phyloP scores from a whole-genome alignment of 2,797 vertebrate species.

The Linurgus olivaceus region DNA sequence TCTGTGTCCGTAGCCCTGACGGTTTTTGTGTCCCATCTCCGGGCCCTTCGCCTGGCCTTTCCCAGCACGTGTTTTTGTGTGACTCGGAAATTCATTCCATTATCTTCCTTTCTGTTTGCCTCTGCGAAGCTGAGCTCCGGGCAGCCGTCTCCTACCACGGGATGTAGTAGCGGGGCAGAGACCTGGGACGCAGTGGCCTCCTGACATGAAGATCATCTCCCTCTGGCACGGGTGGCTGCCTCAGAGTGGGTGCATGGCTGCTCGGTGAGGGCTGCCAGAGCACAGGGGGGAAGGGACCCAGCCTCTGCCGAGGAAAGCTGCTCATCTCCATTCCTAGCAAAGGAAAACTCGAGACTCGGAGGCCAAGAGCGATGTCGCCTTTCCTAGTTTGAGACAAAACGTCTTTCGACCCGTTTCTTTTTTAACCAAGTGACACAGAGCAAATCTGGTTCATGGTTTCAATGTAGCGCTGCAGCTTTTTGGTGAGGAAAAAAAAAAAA shows the following conservation, averaged over 20 bases:
- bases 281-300: slow-evolving; percentile 46
- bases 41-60: not conserved
- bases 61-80: not conserved
- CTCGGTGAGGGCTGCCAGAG: slow-evolving; percentile 56
- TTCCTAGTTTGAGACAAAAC: slow-evolving; percentile 30
- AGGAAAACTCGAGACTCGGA: slow-evolving; percentile 28
- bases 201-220: slow-evolving; percentile 65
- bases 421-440: not conserved
- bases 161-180: slow-evolving; percentile 66
- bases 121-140: slow-evolving; percentile 81
- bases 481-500: not conserved
- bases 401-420: not conserved
- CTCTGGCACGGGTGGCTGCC: slow-evolving; percentile 51
- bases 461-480: slow-evolving; percentile 38
- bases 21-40: not conserved
- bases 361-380: slow-evolving; percentile 34
- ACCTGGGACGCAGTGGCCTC: slow-evolving; percentile 61
- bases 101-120: slow-evolving; percentile 78
- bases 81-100: slow-evolving; percentile 44
- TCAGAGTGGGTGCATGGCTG: slow-evolving; percentile 36
- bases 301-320: slow-evolving; percentile 23
- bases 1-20: not conserved
- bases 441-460: not conserved
- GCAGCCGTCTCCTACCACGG: slow-evolving; percentile 68
- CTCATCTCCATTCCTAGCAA: slow-evolving; percentile 21